phyloP scores from a whole-genome alignment of 2,113 vertebrate species.

The Planiliza haematocheilus region DNA sequence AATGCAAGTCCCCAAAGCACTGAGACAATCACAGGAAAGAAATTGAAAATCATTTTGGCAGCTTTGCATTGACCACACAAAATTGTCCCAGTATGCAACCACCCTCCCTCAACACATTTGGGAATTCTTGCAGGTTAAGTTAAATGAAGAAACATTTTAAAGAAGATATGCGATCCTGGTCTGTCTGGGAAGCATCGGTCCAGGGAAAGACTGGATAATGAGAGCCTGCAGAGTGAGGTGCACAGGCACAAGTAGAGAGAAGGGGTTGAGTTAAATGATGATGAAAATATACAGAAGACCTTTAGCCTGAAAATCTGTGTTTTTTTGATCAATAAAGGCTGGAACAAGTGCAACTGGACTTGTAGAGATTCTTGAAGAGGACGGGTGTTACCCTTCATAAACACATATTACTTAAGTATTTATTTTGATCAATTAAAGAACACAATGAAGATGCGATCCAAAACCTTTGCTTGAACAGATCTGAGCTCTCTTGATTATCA shows the following conservation, averaged over 20 bases:
- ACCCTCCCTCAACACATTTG: not conserved
- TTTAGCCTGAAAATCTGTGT: no score
- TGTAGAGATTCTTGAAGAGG: no score
- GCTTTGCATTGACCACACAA: conserved; percentile 38
- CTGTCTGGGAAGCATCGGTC: conserved; percentile 22
- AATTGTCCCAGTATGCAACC: not conserved
- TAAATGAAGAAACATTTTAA: not conserved
- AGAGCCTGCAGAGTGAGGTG: conserved; percentile 17
- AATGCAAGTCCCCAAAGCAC: conserved; percentile 26
- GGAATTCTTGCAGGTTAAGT: conserved; percentile 6
- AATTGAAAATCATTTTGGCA: conserved; percentile 47
- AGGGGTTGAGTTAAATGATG: not conserved
- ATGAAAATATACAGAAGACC: no score
- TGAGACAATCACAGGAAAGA: conserved; percentile 65
- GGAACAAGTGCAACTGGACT: no score
- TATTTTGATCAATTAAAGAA: conserved; percentile 9
- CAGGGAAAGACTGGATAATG: not conserved
- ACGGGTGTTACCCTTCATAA: no score
- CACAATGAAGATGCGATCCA: not conserved
- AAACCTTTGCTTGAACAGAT: not conserved
- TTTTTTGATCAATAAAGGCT: no score
- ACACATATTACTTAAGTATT: no score
- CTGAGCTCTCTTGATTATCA: conserved; percentile 45
- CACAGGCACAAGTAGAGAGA: conserved; percentile 29
- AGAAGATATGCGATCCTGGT: conserved; percentile 2